These are phyloP conservation scores for Girardinichthys multiradiatus DNA, from an alignment of 2,113 vertebrate species.

Conservation along the genomic window DNA sequence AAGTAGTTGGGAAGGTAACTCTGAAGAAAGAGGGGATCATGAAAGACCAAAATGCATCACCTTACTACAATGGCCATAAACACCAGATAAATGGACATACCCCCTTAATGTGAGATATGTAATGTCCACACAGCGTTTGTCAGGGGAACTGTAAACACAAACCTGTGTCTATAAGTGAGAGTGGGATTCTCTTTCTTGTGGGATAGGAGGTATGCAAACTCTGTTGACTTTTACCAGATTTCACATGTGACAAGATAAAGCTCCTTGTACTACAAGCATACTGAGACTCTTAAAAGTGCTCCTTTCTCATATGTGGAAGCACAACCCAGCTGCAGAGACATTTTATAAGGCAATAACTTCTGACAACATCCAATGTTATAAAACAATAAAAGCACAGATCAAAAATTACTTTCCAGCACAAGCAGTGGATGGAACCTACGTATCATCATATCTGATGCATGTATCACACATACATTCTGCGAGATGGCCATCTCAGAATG, in stretches of 20 bases:
- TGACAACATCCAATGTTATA: conserved; percentile 61
- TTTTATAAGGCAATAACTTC: conserved; percentile 69
- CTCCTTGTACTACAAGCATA: conserved; percentile 36
- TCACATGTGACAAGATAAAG: conserved; percentile 23
- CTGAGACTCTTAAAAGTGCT: conserved; percentile 43
- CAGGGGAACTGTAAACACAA: conserved; percentile 1
- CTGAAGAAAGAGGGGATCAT: neutral
- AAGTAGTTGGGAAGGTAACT: neutral
- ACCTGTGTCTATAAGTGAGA: neutral
- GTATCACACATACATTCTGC: conserved; percentile 16
- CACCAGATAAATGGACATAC: conserved; percentile 19
- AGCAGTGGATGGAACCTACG: conserved; percentile 36
- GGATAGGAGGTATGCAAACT: conserved; percentile 24
- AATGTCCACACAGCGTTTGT: conserved; percentile 1
- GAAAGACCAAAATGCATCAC: conserved; percentile 22
- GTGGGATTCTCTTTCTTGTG: neutral
- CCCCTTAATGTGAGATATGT: neutral
- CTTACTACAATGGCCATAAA: conserved; percentile 30
- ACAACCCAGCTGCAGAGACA: conserved; percentile 53
- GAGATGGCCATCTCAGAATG: conserved; percentile 13
- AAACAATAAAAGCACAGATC: conserved; percentile 61
- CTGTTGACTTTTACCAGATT: conserved; percentile 33
- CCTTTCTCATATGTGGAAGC: conserved; percentile 43
- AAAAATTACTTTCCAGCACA: conserved; percentile 55
- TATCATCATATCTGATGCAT: conserved; percentile 60